phyloP scores from a whole-genome alignment of 1,140 invertebrate genomes.

The Hesperophylax magnus region DNA sequence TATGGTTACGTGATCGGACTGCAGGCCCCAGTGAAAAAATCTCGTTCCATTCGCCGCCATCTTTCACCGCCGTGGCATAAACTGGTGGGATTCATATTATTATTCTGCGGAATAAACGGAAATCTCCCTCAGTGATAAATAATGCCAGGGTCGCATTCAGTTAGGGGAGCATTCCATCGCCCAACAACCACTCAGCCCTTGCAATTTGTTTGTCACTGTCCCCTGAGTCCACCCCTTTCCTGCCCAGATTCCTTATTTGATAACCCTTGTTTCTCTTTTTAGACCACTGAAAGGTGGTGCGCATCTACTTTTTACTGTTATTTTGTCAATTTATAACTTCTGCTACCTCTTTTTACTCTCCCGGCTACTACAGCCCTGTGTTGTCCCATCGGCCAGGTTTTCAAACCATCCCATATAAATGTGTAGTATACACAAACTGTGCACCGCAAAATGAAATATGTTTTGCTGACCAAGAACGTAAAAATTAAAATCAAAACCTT shows the following conservation, averaged over 20 bases:
- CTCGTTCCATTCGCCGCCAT: slow-evolving; percentile 1
- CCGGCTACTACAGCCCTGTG: background rate
- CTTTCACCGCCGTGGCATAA: slow-evolving; percentile 7
- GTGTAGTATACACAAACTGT: slow-evolving; percentile 12
- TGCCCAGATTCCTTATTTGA: background rate
- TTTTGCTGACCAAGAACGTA: no score
- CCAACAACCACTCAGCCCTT: background rate
- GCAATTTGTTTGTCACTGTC: background rate
- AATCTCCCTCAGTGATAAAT: slow-evolving; percentile 50
- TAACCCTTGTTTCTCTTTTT: slow-evolving; percentile 14
- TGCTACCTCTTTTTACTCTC: slow-evolving; percentile 30
- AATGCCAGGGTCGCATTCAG: slow-evolving; percentile 48
- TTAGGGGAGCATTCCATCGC: slow-evolving; percentile 30
- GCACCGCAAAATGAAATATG: background rate
- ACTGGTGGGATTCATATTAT: slow-evolving; percentile 42
- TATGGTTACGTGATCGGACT: slow-evolving; percentile 16
- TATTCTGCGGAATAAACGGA: slow-evolving; percentile 35
- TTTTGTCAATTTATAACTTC: slow-evolving; percentile 56
- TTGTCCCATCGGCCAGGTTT: background rate
- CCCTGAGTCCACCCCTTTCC: background rate
- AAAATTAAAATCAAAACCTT: no score
- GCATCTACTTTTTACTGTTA: slow-evolving; percentile 47
- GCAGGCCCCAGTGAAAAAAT: background rate
- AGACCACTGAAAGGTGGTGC: slow-evolving; percentile 16
- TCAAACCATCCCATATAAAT: background rate